Base-by-base conservation (phyloP, 2,888 invertebrate species). In the Clitarchus hookeri region DNA sequence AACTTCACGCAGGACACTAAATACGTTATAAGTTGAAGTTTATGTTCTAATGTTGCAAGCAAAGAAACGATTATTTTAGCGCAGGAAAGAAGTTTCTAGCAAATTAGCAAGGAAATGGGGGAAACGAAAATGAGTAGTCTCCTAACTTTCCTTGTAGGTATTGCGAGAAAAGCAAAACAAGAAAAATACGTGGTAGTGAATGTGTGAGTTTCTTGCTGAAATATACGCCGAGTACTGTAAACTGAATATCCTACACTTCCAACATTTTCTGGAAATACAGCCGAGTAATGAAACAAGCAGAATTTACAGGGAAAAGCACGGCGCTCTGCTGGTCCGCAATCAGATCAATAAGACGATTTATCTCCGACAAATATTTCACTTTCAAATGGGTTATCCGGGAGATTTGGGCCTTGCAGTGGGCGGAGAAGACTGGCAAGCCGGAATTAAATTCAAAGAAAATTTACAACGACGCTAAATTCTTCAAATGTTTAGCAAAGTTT, bases 331-430 rank as follows among this genome's bases (percentile, higher is more conserved):
- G 23, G 27, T 44, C 19, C 27, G 82, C 36, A 83, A 85, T 83
- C 26, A 79, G 25, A 83, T 85, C 84, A 86, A 77, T 85, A 83
- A 86, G 78, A 54, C 86, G 36, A 86, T 85, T 83, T 86, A 86
- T 86, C 86, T 86, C 83, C 48, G 36, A 85, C 53, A 83, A 83
- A 83, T 83, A 83, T 83, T 65, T 83, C 6, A 82, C 82, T 84
- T 86, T 86, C 44, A 85, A 86, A 86, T 83, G 44, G 80, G 80
- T 82, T 44, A 84, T 86, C 83, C 82, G 79, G 79, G 44, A 85
- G 25, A 85, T 25, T 19, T 26, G 25, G 85, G 26, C 79, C 36
- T n/a, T 78, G 9, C 44, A 27, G 53, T 26, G 12, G 12, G 53
- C 25, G 19, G 53, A 84, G 65, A 65, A 65, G 65, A 65, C 65